Percentiles rank a stretch among this genome's conserved stretches.
Conservation (phyloP, 2,113 vertebrate genomes). For the Desmodus rotundus region DNA sequence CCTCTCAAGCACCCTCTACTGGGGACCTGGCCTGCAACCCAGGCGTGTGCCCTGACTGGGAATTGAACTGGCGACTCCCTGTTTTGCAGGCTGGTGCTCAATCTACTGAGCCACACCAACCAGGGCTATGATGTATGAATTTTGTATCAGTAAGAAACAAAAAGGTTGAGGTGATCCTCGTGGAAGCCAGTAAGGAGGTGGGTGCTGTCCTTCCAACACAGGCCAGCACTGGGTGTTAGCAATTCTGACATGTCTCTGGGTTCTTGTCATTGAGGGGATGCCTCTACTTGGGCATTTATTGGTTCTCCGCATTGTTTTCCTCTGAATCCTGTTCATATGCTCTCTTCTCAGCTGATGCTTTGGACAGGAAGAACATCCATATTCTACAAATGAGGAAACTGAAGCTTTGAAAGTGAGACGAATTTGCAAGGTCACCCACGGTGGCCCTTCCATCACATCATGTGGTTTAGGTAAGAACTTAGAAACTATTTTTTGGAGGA, state of each 20-base stretch:
- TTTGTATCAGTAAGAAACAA: background rate
- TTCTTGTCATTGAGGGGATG: background rate
- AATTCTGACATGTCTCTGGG: background rate
- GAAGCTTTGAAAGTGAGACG: background rate
- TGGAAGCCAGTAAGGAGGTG: background rate
- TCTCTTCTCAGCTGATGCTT: background rate
- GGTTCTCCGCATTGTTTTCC: background rate
- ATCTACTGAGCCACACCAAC: no score
- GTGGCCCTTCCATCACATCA: background rate
- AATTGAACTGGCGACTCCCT: no score
- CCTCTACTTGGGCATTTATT: background rate
- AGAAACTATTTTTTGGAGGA: background rate
- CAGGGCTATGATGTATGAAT: background rate
- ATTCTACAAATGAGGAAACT: background rate
- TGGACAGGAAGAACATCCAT: background rate
- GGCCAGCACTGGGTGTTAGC: background rate
- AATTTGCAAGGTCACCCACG: background rate
- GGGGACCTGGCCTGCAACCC: no score
- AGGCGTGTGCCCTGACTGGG: no score
- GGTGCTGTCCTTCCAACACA: background rate
- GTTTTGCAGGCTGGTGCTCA: no score
- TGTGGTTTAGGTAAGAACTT: background rate
- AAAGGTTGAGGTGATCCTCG: background rate
- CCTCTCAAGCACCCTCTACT: no score
- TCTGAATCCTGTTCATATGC: background rate